Percentiles rank a stretch among this genome's conserved stretches.
Evolutionary conservation across 2,888 invertebrate species (phyloP).

Genomic region (Melanostoma scalare): DNA sequence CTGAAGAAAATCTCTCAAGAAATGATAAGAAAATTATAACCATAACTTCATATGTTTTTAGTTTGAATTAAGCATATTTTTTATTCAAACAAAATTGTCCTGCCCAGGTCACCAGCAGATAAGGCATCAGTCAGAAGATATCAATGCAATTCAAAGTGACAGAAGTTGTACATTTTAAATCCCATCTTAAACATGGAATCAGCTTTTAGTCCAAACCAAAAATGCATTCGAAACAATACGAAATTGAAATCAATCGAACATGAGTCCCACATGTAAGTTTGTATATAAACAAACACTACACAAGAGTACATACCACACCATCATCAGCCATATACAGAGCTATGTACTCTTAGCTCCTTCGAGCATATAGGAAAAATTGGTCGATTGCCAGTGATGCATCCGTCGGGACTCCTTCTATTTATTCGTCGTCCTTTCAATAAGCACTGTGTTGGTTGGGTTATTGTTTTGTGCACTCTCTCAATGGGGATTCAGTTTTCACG

Average conservation of each 20-base stretch:
- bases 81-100: too few species aligned
- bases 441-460: slow-evolving; percentile 3
- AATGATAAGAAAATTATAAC: too few species aligned
- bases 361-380: slow-evolving; percentile 46
- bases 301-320: not conserved
- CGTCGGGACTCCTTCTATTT: slow-evolving; percentile 29
- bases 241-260: slow-evolving; percentile 53
- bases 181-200: too few species aligned
- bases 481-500: slow-evolving; percentile 59
- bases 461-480: slow-evolving; percentile 33
- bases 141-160: too few species aligned
- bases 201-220: too few species aligned
- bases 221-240: slow-evolving; percentile 31
- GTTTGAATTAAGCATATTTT: too few species aligned
- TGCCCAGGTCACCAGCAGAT: too few species aligned
- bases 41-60: too few species aligned
- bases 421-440: slow-evolving; percentile 9
- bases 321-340: slow-evolving; percentile 19
- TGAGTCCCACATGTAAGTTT: slow-evolving; percentile 21
- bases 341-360: not conserved
- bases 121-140: too few species aligned
- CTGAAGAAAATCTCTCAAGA: too few species aligned
- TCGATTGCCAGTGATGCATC: slow-evolving; percentile 53
- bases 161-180: too few species aligned
- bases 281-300: slow-evolving; percentile 2